Percentiles rank a stretch among this genome's conserved stretches.
Evolutionary conservation across 2,797 vertebrate species (phyloP).

Genomic region (Ciconia nigra): DNA sequence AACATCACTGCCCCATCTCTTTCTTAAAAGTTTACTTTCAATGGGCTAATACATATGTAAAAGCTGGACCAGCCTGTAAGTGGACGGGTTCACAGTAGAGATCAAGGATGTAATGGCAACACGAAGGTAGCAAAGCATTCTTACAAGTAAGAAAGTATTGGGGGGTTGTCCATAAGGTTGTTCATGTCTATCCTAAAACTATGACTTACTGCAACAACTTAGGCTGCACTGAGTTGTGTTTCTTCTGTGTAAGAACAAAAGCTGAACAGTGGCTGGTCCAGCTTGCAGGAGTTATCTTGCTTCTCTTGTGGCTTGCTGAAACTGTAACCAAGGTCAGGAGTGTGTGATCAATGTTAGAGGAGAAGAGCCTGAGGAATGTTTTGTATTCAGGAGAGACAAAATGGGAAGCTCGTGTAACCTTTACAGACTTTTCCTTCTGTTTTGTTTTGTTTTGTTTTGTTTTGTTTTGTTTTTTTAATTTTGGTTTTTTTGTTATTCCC

Average conservation of each 20-base stretch:
- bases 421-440: background rate
- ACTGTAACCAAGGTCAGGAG: background rate
- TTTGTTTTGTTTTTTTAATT: background rate
- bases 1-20: background rate
- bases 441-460: background rate
- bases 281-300: background rate
- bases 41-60: background rate
- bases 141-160: background rate
- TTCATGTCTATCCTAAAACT: background rate
- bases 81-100: background rate
- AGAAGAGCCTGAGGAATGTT: background rate
- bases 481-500: background rate
- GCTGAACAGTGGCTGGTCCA: background rate
- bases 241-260: background rate
- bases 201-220: background rate
- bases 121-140: background rate
- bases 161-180: fast-evolving
- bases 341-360: background rate
- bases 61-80: background rate
- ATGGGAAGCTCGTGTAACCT: background rate
- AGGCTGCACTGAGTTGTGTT: background rate
- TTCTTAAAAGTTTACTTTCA: background rate
- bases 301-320: background rate
- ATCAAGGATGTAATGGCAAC: background rate
- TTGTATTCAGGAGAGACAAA: background rate